Conservation (phyloP, 2,797 vertebrate genomes). For the Pipistrellus pygmaeus region DNA sequence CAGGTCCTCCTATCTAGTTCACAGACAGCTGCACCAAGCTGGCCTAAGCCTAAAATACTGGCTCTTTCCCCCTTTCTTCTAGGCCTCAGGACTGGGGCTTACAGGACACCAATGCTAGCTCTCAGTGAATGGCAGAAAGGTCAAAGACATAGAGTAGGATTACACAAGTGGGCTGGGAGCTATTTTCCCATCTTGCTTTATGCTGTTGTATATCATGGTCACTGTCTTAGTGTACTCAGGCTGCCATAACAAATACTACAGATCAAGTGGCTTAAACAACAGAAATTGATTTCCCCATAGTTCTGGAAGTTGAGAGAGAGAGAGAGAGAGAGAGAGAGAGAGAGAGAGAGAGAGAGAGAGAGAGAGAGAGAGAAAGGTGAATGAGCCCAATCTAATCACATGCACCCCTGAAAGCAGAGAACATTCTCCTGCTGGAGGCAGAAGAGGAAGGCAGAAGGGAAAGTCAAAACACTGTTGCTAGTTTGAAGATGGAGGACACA, state of each 20-base stretch:
- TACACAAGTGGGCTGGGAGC: neutral
- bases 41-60: neutral
- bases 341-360: neutral
- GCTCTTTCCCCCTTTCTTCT: slow-evolving; percentile 9
- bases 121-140: slow-evolving; percentile 48
- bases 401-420: slow-evolving; percentile 31
- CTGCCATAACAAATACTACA: slow-evolving; percentile 33
- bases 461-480: neutral
- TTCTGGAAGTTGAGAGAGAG: slow-evolving; percentile 11
- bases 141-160: slow-evolving; percentile 39
- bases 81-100: neutral
- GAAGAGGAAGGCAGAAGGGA: slow-evolving; percentile 24
- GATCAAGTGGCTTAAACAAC: slow-evolving; percentile 4
- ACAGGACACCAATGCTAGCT: neutral
- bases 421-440: slow-evolving; percentile 48
- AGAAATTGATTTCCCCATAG: neutral
- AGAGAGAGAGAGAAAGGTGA: neutral
- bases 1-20: neutral
- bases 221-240: slow-evolving; percentile 9
- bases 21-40: neutral
- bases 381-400: slow-evolving; percentile 34
- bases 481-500: neutral
- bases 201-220: slow-evolving; percentile 1
- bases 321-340: neutral
- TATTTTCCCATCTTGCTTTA: slow-evolving; percentile 48